Evolutionary conservation across 1,140 invertebrate species (phyloP).

Genomic region (Maniola jurtina): DNA sequence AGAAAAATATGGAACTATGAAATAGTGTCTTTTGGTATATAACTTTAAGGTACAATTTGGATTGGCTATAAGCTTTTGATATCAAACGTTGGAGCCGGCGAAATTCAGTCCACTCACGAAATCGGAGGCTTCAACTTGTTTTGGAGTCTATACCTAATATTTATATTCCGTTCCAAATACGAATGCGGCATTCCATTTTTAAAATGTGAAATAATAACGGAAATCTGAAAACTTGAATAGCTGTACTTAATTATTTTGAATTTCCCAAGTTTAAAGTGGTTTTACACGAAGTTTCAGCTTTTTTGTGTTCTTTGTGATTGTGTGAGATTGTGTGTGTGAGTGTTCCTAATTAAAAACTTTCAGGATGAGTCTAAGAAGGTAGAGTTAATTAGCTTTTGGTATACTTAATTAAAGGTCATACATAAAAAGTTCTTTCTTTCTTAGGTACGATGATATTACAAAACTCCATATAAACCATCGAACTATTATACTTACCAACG

Average conservation of each 20-base stretch:
- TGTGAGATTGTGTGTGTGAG: no score
- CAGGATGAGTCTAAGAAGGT: conserved; percentile 32
- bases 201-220: conserved; percentile 22
- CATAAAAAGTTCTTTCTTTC: no score
- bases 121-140: conserved; percentile 45
- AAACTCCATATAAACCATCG: no score
- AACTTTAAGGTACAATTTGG: conserved; percentile 8
- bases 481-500: no score
- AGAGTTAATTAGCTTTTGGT: conserved; percentile 3
- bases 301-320: conserved; percentile 1
- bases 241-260: neutral
- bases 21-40: conserved; percentile 1
- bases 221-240: neutral
- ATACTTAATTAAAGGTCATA: no score
- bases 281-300: neutral
- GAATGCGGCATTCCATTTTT: conserved; percentile 25
- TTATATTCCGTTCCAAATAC: conserved; percentile 25
- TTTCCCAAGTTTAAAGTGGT: neutral
- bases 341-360: neutral
- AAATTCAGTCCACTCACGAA: conserved; percentile 49
- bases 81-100: conserved; percentile 34
- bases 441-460: no score
- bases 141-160: conserved; percentile 37
- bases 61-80: neutral
- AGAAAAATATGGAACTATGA: conserved; percentile 7